Evolutionary conservation across 2,113 vertebrate species (phyloP), one percentile per base, ranked within the genome.

Genomic region (Phalacrocorax brasilianus): DNA sequence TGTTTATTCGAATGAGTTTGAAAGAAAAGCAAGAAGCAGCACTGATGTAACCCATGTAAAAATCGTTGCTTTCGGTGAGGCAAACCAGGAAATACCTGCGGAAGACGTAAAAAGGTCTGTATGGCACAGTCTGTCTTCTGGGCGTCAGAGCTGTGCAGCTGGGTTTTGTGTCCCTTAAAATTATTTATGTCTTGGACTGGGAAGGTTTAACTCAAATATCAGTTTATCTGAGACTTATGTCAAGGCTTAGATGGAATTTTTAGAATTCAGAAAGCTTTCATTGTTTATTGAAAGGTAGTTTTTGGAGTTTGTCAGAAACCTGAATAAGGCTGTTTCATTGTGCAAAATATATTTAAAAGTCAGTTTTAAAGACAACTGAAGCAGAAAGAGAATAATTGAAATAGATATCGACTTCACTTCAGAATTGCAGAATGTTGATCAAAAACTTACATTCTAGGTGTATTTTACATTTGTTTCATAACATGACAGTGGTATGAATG

Each of bases 31-130:
- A 27, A 79, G 59, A 80, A 93, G 93, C 47, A 91, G 33, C 12
- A 72, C 20, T 5, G 38, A 47, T 13, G 85, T 44, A 87, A 97
- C 98, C 8, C 47, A 89, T 23, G 6, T 98, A 44, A 73, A 94
- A 83, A 96, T 98, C 44, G 56, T 92, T 22, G 93, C 93, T 52
- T 33, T 86, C 14, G 92, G 98, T 27, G 32, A 76, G 30, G 76
- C 19, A 58, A 56, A 30, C 2, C 27, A 76, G 11, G 80, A 95
- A 14, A 27, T 98, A 67, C 4, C 96, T 45, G 91, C 95, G 40
- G 62, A 93, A 35, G 85, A 96, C 6, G 96, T 98, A 8, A 91
- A 81, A 91, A 91, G 96, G 98, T 98, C 92, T 92, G 98, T 95
- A 42, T 7, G 49, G 38, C 44, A 71, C 21, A 55, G 28, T 17